Evolutionary conservation across 1,140 invertebrate species (phyloP).

Genomic region (Drosophila prosaltans): DNA sequence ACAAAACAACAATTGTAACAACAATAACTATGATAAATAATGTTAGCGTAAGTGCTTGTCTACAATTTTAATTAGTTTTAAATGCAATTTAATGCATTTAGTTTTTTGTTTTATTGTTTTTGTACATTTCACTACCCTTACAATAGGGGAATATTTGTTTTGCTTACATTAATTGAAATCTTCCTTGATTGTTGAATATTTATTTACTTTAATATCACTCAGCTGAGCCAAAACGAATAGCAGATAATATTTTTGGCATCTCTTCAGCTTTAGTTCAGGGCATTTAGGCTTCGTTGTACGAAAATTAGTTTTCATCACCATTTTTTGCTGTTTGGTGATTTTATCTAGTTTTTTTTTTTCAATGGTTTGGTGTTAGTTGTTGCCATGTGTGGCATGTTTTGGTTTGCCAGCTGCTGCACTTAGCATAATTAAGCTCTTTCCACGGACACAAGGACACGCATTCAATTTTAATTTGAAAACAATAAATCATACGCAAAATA

Average conservation of each 20-base stretch:
- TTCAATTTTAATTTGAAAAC: constrained; percentile 63
- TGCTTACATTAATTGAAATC: too few relatives aligned
- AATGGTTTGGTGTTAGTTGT: constrained; percentile 6
- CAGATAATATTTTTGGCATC: too few relatives aligned
- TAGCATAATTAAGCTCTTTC: constrained; percentile 42
- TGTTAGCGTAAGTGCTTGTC: constrained; percentile 70
- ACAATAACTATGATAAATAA: constrained; percentile 39
- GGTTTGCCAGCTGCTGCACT: constrained; percentile 51
- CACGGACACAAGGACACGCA: constrained; percentile 8
- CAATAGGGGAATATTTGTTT: too few relatives aligned
- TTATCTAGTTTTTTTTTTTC: constrained; percentile 1
- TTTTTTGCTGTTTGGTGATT: not conserved
- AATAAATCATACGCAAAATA: constrained; percentile 59
- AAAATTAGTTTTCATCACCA: not conserved
- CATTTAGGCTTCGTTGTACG: too few relatives aligned
- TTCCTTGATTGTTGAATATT: too few relatives aligned
- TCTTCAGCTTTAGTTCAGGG: too few relatives aligned
- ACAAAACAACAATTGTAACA: constrained; percentile 31
- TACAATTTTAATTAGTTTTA: constrained; percentile 80
- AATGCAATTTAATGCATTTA: constrained; percentile 70
- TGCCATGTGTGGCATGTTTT: constrained; percentile 40
- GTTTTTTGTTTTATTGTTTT: constrained; percentile 39
- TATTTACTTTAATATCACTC: too few relatives aligned
- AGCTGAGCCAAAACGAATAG: too few relatives aligned
- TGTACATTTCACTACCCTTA: constrained; percentile 13